Evolutionary conservation across 2,113 vertebrate species (phyloP).

Genomic region (Chascanopsetta lugubris): DNA sequence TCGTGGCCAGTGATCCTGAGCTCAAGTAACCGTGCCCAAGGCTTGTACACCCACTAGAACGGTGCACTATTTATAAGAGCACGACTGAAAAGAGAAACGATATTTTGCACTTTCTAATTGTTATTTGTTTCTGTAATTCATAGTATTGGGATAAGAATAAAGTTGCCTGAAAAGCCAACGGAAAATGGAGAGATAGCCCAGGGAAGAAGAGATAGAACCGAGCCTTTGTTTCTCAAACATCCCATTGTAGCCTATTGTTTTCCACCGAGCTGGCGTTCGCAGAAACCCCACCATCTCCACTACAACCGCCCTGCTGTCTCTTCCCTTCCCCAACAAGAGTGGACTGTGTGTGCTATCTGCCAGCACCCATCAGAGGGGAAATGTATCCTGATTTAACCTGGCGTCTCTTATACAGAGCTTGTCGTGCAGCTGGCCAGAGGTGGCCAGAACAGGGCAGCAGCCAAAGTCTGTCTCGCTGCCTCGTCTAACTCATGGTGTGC

Average conservation of each 20-base stretch:
- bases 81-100: conserved; percentile 22
- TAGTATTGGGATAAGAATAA: neutral
- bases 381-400: conserved; percentile 66
- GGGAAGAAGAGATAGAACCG: conserved; percentile 45
- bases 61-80: conserved; percentile 31
- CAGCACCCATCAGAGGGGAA: conserved; percentile 43
- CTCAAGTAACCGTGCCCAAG: conserved; percentile 43
- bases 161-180: conserved; percentile 28
- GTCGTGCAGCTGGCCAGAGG: conserved; percentile 67
- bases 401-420: conserved; percentile 43
- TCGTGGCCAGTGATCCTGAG: conserved; percentile 23
- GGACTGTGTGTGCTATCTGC: conserved; percentile 39
- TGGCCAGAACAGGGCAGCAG: conserved; percentile 60
- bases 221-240: conserved; percentile 76
- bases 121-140: conserved; percentile 13
- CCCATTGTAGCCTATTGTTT: conserved; percentile 76
- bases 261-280: conserved; percentile 51
- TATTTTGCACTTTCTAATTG: conserved; percentile 5
- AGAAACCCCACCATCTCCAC: conserved; percentile 26
- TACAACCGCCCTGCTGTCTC: conserved; percentile 44
- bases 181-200: conserved; percentile 42
- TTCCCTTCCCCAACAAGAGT: conserved; percentile 54
- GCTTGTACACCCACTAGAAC: conserved; percentile 44
- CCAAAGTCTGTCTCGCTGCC: conserved; percentile 52
- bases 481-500: conserved; percentile 65